phyloP scores from a whole-genome alignment of 1,140 invertebrate genomes.

The Philopotamus ludificatus region DNA sequence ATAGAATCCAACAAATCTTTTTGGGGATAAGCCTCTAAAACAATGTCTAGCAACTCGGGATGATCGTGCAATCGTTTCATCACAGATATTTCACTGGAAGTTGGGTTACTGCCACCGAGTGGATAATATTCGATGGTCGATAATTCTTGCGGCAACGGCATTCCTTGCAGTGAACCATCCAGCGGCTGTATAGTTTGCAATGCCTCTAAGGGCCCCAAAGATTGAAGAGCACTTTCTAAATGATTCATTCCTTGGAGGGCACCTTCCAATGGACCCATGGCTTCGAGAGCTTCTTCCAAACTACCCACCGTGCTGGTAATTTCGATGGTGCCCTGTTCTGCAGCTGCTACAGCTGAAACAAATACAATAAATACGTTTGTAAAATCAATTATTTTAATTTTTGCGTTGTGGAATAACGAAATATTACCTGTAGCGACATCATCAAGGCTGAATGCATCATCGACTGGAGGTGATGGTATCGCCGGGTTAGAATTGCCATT shows the following conservation, averaged over 20 bases:
- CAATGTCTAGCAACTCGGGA: slow-evolving; percentile 36
- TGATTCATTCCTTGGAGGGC: slow-evolving; percentile 18
- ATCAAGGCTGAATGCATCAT: slow-evolving; percentile 32
- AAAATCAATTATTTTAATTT: neutral
- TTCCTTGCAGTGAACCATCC: slow-evolving; percentile 19
- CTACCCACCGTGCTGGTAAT: slow-evolving; percentile 18
- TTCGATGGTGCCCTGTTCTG: slow-evolving; percentile 28
- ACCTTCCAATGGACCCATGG: slow-evolving; percentile 29
- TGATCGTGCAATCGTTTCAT: slow-evolving; percentile 37
- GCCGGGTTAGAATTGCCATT: slow-evolving; percentile 1
- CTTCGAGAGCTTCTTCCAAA: slow-evolving; percentile 37
- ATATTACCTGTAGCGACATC: slow-evolving; percentile 34
- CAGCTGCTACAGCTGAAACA: slow-evolving; percentile 28
- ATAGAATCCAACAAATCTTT: slow-evolving; percentile 32
- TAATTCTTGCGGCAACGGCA: slow-evolving; percentile 14
- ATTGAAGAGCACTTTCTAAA: slow-evolving; percentile 18
- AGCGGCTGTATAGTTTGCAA: slow-evolving; percentile 11
- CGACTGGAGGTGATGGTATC: slow-evolving; percentile 9
- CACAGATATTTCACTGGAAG: slow-evolving; percentile 26
- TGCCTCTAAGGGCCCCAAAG: slow-evolving; percentile 15
- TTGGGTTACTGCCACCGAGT: slow-evolving; percentile 6
- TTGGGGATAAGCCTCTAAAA: slow-evolving; percentile 27
- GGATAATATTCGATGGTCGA: slow-evolving; percentile 25
- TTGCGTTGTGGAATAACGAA: neutral
- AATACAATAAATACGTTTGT: too few species aligned